phyloP scores from a whole-genome alignment of 2,888 invertebrate genomes.

The Plusia festucae region DNA sequence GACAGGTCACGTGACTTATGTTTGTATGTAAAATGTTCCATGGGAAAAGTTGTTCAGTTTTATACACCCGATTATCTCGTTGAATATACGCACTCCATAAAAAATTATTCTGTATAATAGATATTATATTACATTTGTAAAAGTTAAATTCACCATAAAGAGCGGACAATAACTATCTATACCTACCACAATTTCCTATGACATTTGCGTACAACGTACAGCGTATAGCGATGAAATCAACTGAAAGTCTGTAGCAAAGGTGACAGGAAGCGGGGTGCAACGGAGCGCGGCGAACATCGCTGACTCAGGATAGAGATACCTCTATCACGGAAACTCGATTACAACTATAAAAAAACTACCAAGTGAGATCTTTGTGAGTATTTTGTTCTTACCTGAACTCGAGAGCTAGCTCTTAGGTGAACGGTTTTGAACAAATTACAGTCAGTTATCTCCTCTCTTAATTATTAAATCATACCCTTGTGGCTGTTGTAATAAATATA shows the following conservation, averaged over 20 bases:
- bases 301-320: conserved; percentile 77
- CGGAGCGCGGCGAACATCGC: conserved; percentile 80
- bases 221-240: conserved; percentile 85
- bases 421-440: too few species aligned
- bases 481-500: too few species aligned
- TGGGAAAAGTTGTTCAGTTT: too few species aligned
- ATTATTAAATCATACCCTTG: too few species aligned
- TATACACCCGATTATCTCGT: too few species aligned
- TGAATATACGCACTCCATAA: too few species aligned
- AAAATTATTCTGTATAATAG: too few species aligned
- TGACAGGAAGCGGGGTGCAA: conserved; percentile 86
- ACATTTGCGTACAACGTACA: conserved; percentile 80
- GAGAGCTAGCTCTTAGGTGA: too few species aligned
- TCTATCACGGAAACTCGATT: conserved; percentile 70
- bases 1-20: too few species aligned
- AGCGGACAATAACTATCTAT: conserved; percentile 48
- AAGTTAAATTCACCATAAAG: conserved; percentile 8
- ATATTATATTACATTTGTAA: background rate
- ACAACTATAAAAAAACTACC: conserved; percentile 1
- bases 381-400: too few species aligned
- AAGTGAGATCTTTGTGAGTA: background rate
- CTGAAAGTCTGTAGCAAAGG: conserved; percentile 86
- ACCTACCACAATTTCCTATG: conserved; percentile 63
- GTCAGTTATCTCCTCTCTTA: too few species aligned
- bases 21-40: too few species aligned